Percentiles rank a stretch among this genome's conserved stretches.
phyloP scores from a whole-genome alignment of 1,140 invertebrate species.

The Hestina assimilis region DNA sequence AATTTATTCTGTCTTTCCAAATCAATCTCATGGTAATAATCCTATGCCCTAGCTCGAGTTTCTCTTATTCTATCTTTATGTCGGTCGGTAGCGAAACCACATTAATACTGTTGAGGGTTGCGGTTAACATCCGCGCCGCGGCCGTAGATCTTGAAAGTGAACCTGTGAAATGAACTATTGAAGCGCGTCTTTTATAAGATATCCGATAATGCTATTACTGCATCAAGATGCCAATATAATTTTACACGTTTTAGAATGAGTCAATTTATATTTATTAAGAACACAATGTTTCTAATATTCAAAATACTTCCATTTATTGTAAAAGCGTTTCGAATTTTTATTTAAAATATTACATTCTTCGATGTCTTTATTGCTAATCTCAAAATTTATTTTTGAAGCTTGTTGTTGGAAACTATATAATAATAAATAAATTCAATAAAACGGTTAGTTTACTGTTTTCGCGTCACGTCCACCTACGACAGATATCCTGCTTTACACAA shows the following conservation, averaged over 20 bases:
- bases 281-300: too few species aligned
- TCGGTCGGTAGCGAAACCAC: slow-evolving; percentile 39
- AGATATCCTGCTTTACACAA: slow-evolving; percentile 28
- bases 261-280: too few species aligned
- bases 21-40: slow-evolving; percentile 51
- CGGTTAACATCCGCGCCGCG: slow-evolving; percentile 53
- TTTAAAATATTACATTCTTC: too few species aligned
- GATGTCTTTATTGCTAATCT: too few species aligned
- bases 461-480: slow-evolving; percentile 41
- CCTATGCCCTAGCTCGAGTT: slow-evolving; percentile 39
- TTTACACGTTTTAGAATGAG: too few species aligned
- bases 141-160: slow-evolving; percentile 63
- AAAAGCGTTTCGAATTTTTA: too few species aligned
- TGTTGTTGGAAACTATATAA: not conserved
- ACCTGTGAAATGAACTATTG: slow-evolving; percentile 71
- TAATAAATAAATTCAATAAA: slow-evolving; percentile 7
- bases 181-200: slow-evolving; percentile 59
- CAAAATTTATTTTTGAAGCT: too few species aligned
- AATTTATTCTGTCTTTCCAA: slow-evolving; percentile 51
- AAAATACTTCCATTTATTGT: too few species aligned
- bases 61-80: slow-evolving; percentile 42
- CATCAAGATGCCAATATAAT: too few species aligned
- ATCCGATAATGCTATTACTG: too few species aligned
- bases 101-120: slow-evolving; percentile 40
- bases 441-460: slow-evolving; percentile 28